Base-by-base conservation (phyloP, 2,113 vertebrate species). In the Myotis brandtii region DNA sequence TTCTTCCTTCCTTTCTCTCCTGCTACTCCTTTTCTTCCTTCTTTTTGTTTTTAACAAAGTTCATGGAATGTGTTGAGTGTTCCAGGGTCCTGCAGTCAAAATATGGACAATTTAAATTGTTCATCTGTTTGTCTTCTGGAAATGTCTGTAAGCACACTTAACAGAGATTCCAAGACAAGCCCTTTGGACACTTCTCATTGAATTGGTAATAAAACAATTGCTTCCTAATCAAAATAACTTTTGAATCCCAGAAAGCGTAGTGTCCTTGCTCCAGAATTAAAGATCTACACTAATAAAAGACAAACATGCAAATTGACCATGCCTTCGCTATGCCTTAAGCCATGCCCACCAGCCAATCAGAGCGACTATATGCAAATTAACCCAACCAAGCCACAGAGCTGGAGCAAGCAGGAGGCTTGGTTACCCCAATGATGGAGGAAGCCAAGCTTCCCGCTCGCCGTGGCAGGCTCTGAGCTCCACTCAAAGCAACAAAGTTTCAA, bases 191-290 rank as follows among this genome's bases (percentile, higher is more conserved):
- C 43, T 48, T 76, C 27, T 91, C 64, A 85, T 14, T 85, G 67
- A 85, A 76, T 70, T 56, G 17, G 20, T 76, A 94, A 82, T 40
- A 89, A 81, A 91, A 59, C 3, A 72, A 66, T 59, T 16, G 48
- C 20, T 93, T 93, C 20, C 13, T 86, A 84, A 81, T 37, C 52
- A 75, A 93, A 92, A 52, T 77, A 75, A 83, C 67, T 64, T 86
- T 89, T 50, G 81, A 82, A 86, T 76, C 10, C 32, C 40, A 59
- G 56, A 76, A 87, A 34, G 11, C 12, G 73, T 14, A 14, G 23
- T 64, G 10, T 3, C 50, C 30, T 91, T 84, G 14, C 23, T 82
- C 69, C 34, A 69, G 46, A 89, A 87, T 77, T 81, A 85, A 59
- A 88, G 23, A 90, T 40, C 40, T 40, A 40, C 40, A 40, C 4